Evolutionary conservation across 2,888 invertebrate species (phyloP), one percentile per base, ranked within the genome.

Genomic region (Tholera decimalis): DNA sequence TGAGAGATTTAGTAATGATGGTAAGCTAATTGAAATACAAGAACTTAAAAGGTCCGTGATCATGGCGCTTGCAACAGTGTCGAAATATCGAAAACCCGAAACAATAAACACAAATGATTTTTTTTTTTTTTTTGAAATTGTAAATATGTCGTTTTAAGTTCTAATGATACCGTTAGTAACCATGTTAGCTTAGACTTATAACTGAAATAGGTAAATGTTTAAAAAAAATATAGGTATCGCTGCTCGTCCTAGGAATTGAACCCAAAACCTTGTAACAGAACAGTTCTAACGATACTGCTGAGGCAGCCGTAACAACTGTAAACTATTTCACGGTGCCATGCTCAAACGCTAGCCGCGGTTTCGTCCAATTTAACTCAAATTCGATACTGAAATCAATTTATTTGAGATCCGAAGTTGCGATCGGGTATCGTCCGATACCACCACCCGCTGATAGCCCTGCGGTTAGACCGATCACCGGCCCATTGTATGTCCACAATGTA

Each of bases 401-500:
- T 60, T 60, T 58, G 57, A 41, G 37, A 53, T 43, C 39, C 41
- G 24, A 60, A 60, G 41, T 59, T 46, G 46, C 26, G n/a, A 60
- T 51, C 54, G 50, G 51, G 54, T 68, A 63, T 58, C 41, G 26
- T 15, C 15, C 30, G 49, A 60, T 58, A 60, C 54, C 28, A 7
- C 22, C 59, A 20, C 37, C 50, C 67, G 43, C 39, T 77, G 69
- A 75, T 75, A 61, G 70, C 55, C 51, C 43, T 30, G 70, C 43
- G 56, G 80, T 69, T 69, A 61, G 50, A 49, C 18, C 80, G 61
- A 77, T 75, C 79, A 69, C 59, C 61, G 80, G 63, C 11, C 24
- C 24, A 64, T 70, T 74, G 58, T 57, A 33, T 15, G 41, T 1
- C 33, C 35, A 58, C 63, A 61, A 35, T 64, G 47, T 51, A 54